Percentiles rank a stretch among this genome's conserved stretches.
Conservation (phyloP, 2,113 vertebrate species). For the Telmatochromis brichardi region DNA sequence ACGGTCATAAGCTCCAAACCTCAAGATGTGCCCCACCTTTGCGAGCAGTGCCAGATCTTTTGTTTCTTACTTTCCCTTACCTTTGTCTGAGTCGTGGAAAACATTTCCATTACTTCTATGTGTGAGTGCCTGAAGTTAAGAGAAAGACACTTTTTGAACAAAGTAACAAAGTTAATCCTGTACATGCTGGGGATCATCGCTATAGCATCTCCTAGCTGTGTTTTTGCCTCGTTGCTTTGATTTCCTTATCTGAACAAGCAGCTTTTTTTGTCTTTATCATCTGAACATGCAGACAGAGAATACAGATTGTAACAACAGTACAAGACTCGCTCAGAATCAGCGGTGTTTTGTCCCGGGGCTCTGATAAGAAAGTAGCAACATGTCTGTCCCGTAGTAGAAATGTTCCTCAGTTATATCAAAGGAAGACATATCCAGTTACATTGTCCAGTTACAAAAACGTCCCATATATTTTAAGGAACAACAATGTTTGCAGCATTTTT, state of each 20-base stretch:
- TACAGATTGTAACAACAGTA: not conserved
- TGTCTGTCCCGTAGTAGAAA: not conserved
- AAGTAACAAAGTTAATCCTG: not conserved
- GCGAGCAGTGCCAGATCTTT: not conserved
- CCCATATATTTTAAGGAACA: not conserved
- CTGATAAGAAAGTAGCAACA: not conserved
- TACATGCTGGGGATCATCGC: not conserved
- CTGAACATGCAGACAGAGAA: not conserved
- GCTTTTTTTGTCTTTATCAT: not conserved
- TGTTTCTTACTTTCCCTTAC: not conserved
- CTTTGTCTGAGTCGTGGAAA: not conserved
- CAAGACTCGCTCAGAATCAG: not conserved
- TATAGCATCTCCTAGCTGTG: not conserved
- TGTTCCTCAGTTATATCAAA: not conserved
- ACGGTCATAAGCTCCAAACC: not conserved
- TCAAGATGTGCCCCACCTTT: not conserved
- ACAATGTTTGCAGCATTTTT: not conserved
- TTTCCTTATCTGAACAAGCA: not conserved
- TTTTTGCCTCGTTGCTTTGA: not conserved
- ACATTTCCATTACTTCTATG: not conserved
- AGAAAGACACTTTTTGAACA: not conserved
- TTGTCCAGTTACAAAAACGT: not conserved
- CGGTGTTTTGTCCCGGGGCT: slow-evolving; percentile 7
- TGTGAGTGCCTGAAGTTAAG: not conserved
- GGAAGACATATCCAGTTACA: not conserved